phyloP scores from a whole-genome alignment of 1,140 invertebrate genomes.

The Monochamus saltuarius region DNA sequence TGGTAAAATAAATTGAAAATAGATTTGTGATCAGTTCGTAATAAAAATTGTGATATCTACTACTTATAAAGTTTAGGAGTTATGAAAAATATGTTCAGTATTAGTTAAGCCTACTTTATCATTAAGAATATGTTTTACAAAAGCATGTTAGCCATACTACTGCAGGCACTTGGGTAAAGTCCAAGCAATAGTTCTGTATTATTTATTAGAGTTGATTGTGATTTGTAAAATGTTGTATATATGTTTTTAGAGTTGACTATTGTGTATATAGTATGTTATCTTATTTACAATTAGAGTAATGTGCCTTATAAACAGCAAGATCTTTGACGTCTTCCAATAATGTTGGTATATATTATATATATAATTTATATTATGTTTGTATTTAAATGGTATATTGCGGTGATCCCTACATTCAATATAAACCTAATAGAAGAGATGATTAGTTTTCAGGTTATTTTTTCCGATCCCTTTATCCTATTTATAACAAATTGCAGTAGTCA shows the following conservation, averaged over 20 bases:
- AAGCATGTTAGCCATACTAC: neutral
- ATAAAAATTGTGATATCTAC: constrained; percentile 15
- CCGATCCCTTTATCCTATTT: neutral
- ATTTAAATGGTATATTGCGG: neutral
- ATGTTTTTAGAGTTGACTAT: constrained; percentile 8
- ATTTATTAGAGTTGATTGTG: neutral
- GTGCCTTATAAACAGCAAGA: constrained; percentile 39
- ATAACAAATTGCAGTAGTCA: no score
- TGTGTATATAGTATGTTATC: constrained; percentile 21
- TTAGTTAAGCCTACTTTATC: constrained; percentile 7
- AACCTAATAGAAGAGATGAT: no score
- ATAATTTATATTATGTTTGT: constrained; percentile 24
- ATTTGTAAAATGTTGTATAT: constrained; percentile 8
- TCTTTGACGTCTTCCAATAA: constrained; percentile 30
- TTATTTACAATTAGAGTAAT: constrained; percentile 17
- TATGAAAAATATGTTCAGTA: constrained; percentile 3
- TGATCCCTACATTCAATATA: no score
- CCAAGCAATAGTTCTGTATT: constrained; percentile 4
- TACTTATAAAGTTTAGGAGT: constrained; percentile 2
- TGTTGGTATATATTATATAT: constrained; percentile 23
- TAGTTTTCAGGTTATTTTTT: no score
- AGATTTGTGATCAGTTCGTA: constrained; percentile 4
- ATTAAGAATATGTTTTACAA: constrained; percentile 6
- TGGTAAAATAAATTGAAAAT: constrained; percentile 58
- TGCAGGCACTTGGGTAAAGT: no score